Evolutionary conservation across 2,797 vertebrate genomes (phyloP).

Genomic region (Argya squamiceps): DNA sequence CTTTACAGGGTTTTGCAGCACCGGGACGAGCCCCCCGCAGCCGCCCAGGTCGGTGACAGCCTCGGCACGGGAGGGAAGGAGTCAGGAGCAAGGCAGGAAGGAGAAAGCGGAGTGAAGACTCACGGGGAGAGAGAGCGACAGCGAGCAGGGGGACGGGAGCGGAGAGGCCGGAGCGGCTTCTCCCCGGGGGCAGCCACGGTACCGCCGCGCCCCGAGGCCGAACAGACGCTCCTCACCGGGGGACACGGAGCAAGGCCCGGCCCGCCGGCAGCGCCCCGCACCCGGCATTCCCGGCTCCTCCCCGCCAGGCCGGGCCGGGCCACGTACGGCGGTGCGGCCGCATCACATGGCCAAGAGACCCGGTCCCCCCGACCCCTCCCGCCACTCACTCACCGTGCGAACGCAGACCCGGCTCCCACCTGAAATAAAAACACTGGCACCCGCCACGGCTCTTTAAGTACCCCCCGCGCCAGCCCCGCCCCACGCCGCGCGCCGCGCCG

Average conservation of each 20-base stretch:
- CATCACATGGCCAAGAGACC: accelerated
- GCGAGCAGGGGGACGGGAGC: accelerated
- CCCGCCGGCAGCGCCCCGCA: background rate
- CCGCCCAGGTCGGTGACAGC: accelerated
- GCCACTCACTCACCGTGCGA: accelerated
- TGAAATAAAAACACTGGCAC: accelerated
- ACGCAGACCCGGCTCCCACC: accelerated
- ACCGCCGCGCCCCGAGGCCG: background rate
- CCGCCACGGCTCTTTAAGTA: accelerated
- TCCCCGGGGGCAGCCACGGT: too few relatives aligned
- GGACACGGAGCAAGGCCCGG: background rate
- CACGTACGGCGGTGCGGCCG: accelerated
- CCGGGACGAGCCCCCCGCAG: accelerated
- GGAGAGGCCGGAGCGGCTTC: too few relatives aligned
- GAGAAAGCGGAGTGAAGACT: accelerated
- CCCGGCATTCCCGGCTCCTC: background rate
- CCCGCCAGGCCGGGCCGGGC: background rate
- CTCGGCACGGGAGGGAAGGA: background rate
- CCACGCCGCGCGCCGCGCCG: accelerated
- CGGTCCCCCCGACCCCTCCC: accelerated
- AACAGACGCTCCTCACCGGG: background rate
- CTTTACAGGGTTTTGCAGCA: accelerated
- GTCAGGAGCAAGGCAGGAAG: accelerated
- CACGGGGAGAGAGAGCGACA: accelerated
- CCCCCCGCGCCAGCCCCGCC: accelerated